phyloP scores from a whole-genome alignment of 2,888 invertebrate genomes.

The Caenorhabditis parvicauda region DNA sequence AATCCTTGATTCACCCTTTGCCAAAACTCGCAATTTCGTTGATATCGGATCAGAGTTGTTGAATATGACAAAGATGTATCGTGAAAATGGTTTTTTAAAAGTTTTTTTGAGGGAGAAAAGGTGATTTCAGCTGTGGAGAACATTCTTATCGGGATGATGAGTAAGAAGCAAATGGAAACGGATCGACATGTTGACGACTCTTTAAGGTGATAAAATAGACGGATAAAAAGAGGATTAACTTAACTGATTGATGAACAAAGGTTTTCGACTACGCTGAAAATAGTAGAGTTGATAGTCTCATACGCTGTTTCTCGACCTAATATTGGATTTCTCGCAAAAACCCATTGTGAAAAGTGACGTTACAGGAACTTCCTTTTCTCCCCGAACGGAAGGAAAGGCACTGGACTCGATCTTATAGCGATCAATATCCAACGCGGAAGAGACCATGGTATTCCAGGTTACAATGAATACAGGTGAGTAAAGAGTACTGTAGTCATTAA shows the following conservation, averaged over 20 bases:
- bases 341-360: too few relatives aligned
- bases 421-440: slow-evolving; percentile 81
- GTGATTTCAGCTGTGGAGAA: slow-evolving; percentile 47
- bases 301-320: too few relatives aligned
- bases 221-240: neutral
- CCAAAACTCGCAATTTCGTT: slow-evolving; percentile 19
- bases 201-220: slow-evolving; percentile 15
- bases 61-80: slow-evolving; percentile 63
- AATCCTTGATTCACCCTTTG: slow-evolving; percentile 35
- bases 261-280: too few relatives aligned
- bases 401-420: slow-evolving; percentile 84
- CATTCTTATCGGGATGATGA: slow-evolving; percentile 56
- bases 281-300: too few relatives aligned
- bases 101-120: neutral
- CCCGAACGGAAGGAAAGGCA: slow-evolving; percentile 73
- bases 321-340: too few relatives aligned
- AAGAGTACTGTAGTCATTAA: too few relatives aligned
- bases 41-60: slow-evolving; percentile 83
- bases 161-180: slow-evolving; percentile 52
- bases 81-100: slow-evolving; percentile 4
- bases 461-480: slow-evolving; percentile 38
- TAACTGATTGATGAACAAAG: neutral
- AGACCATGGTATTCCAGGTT: slow-evolving; percentile 59
- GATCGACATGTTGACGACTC: slow-evolving; percentile 52
- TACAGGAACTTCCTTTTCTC: slow-evolving; percentile 40